Base-by-base conservation (phyloP, 92 coral and sea anemone species). In the Phenganax subtilis region DNA sequence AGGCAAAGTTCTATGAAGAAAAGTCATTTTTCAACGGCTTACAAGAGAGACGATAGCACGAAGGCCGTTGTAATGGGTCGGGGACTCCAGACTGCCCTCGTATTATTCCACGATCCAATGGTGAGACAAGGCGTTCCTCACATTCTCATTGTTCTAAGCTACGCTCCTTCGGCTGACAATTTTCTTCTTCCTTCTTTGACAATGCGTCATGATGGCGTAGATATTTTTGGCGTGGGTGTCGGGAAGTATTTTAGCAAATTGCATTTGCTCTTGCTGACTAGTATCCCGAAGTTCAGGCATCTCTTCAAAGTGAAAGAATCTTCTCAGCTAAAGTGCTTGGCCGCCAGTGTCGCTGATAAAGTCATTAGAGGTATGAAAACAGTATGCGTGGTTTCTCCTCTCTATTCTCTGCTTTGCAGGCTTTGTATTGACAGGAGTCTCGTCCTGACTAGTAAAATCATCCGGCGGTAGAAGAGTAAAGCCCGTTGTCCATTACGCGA, bases 181-280 rank as follows among this genome's bases (percentile, higher is more conserved):
- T 89, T 90, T 14, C 9, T 55, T 0, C 65, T 63, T 10, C 90
- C 97, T 3, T 86, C 97, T 4, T 55, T 65, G 30, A 82, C 76
- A 9, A 84, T 89, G 10, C 86, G 89, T 10, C 83, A 86, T 20
- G 87, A 80, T 17, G 86, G 84, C 29, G 90, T 86, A 15, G 87
- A 89, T 60, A 87, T 91, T 9, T 88, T 91, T 65, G 78, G 91
- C 0, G 80, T 90, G 10, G 97, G 97, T 29, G 89, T 91, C 1
- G 93, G 91, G 1, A 80, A 92, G 10, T 80, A 77, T 37, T 91
- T 89, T 81, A 82, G 89, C 68, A 81, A 89, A 69, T 27, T 52
- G 53, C 97, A 91, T 67, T 70, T 91, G 20, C 87, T 90, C 14
- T 87, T 85, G 68, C 82, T 90, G 68, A 29, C 83, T 17, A 79